phyloP scores from a whole-genome alignment of 2,888 invertebrate species.

The Halocaridina rubra region DNA sequence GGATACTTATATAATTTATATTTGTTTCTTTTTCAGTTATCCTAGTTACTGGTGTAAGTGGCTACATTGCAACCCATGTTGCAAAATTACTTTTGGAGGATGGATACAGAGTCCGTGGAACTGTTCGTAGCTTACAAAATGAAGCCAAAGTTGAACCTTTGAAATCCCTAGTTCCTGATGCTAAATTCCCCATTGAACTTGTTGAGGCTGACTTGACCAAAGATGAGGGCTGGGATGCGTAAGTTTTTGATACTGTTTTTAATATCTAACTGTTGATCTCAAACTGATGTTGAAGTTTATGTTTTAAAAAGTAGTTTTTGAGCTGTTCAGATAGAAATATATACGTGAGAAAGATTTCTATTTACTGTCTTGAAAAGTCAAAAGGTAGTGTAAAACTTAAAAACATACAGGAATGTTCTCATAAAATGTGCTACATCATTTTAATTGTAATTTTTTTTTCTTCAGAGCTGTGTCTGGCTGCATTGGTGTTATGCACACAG shows the following conservation, averaged over 20 bases:
- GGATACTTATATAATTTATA: no score
- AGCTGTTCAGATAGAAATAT: no score
- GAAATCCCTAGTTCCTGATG: constrained; percentile 67
- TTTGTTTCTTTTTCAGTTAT: constrained; percentile 68
- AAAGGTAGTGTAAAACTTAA: no score
- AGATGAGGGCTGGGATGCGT: constrained; percentile 68
- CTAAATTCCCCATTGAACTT: constrained; percentile 69
- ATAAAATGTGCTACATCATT: no score
- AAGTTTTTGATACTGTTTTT: constrained; percentile 40
- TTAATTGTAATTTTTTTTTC: neutral
- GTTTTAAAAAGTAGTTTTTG: no score
- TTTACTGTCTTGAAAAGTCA: no score
- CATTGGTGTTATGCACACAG: constrained; percentile 69
- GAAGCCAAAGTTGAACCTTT: constrained; percentile 67
- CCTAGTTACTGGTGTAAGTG: constrained; percentile 72
- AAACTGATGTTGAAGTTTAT: no score
- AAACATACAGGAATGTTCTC: no score
- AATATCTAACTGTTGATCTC: neutral
- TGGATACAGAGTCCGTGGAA: constrained; percentile 71
- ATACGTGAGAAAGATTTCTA: no score
- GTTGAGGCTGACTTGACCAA: constrained; percentile 71
- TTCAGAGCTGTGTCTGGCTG: constrained; percentile 68
- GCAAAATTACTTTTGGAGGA: constrained; percentile 70
- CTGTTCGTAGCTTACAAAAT: constrained; percentile 69
- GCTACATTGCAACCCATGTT: constrained; percentile 71